Percentiles rank a stretch among this genome's conserved stretches.
These are phyloP conservation scores for Eumaeus atala DNA, from an alignment of 1,140 invertebrate genomes.

Conservation along the genomic window DNA sequence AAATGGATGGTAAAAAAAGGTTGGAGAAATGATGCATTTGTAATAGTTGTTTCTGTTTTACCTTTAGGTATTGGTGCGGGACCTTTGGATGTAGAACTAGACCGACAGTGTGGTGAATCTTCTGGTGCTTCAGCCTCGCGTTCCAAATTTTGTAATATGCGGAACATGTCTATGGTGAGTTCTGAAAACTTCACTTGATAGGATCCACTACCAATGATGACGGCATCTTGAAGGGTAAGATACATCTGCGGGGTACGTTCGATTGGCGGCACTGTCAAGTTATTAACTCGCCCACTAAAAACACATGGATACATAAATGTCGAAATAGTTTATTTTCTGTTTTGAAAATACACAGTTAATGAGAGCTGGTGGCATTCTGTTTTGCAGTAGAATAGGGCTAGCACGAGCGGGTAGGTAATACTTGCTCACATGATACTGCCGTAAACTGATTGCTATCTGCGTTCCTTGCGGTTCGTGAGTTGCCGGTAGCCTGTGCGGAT, in stretches of 20 bases:
- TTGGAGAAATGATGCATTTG: too few relatives aligned
- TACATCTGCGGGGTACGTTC: conserved; percentile 91
- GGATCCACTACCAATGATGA: conserved; percentile 94
- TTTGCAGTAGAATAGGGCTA: too few relatives aligned
- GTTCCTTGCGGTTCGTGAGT: too few relatives aligned
- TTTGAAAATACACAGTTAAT: too few relatives aligned
- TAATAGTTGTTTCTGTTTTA: not conserved
- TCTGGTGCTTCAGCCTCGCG: conserved; percentile 88
- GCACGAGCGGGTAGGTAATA: too few relatives aligned
- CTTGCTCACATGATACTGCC: too few relatives aligned
- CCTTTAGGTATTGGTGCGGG: conserved; percentile 9
- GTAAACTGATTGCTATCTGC: too few relatives aligned
- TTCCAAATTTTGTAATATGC: conserved; percentile 96
- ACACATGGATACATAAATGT: too few relatives aligned
- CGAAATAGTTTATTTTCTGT: too few relatives aligned
- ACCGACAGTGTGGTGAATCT: conserved; percentile 79
- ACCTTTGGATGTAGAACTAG: conserved; percentile 1
- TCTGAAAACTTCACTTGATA: conserved; percentile 99
- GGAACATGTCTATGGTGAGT: conserved; percentile 98
- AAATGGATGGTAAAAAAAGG: too few relatives aligned
- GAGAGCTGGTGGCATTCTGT: too few relatives aligned
- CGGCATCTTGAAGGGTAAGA: conserved; percentile 92
- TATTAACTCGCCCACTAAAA: conserved; percentile 25
- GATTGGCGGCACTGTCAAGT: conserved; percentile 85
- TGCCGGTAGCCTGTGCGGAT: too few relatives aligned